Percentiles rank a stretch among this genome's conserved stretches.
Evolutionary conservation across 2,113 vertebrate species (phyloP).

Genomic region (Sarotherodon lohbergeri): DNA sequence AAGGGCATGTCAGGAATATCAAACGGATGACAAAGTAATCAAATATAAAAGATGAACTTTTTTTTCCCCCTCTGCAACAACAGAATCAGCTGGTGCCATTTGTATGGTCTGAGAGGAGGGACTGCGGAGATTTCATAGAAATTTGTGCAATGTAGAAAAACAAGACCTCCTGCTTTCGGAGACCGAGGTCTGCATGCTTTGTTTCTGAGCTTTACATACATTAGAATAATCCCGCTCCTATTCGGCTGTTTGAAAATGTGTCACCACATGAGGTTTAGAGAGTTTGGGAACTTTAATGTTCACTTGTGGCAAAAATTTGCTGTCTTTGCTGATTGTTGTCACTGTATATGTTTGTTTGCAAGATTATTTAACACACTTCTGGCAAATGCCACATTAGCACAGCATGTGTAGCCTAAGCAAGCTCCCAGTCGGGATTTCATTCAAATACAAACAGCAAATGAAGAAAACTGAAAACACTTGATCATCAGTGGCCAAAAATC

Average conservation of each 20-base stretch:
- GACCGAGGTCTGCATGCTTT: not conserved
- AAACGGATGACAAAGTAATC: conserved; percentile 39
- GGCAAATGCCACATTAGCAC: not conserved
- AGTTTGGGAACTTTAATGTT: not conserved
- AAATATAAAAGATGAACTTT: conserved; percentile 26
- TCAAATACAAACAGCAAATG: not conserved
- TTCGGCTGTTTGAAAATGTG: not conserved
- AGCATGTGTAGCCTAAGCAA: not conserved
- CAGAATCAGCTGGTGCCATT: conserved; percentile 15
- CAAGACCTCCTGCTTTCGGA: not conserved
- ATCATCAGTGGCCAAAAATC: not conserved
- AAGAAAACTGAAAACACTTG: not conserved
- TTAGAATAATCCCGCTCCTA: conserved; percentile 35
- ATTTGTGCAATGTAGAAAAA: not conserved
- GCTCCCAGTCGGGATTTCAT: not conserved
- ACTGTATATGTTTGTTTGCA: not conserved
- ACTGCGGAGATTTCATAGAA: not conserved
- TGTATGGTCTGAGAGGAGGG: not conserved
- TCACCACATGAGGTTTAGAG: not conserved
- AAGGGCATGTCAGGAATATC: conserved; percentile 57
- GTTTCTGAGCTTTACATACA: conserved; percentile 41
- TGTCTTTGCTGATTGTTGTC: not conserved
- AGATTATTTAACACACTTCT: not conserved
- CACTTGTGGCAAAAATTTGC: not conserved
- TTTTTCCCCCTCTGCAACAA: not conserved